These are phyloP conservation scores for Buathra laborator DNA, from an alignment of 2,888 invertebrate species.

Conservation along the genomic window DNA sequence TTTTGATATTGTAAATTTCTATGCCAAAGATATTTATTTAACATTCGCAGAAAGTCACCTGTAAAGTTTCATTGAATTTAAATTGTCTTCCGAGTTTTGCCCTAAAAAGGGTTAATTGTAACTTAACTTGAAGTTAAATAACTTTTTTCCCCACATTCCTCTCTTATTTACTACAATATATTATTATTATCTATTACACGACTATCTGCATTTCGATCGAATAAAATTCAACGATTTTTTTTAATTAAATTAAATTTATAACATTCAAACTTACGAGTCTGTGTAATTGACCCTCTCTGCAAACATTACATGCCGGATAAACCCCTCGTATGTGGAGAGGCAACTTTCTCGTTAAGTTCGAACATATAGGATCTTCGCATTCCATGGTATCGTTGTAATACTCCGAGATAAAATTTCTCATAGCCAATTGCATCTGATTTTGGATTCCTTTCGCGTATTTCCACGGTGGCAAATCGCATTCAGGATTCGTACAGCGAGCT, in stretches of 20 bases:
- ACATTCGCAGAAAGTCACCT: too few relatives aligned
- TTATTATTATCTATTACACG: too few relatives aligned
- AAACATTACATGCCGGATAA: slow-evolving; percentile 91
- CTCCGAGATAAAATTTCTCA: slow-evolving; percentile 89
- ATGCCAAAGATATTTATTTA: too few relatives aligned
- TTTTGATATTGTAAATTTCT: too few relatives aligned
- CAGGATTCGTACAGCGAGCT: slow-evolving; percentile 90
- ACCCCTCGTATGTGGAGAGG: slow-evolving; percentile 87
- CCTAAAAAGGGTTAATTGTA: too few relatives aligned
- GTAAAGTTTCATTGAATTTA: too few relatives aligned
- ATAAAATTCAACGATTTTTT: too few relatives aligned
- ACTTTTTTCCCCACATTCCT: not conserved
- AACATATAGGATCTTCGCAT: slow-evolving; percentile 96
- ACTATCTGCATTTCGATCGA: too few relatives aligned
- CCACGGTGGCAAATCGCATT: slow-evolving; percentile 89
- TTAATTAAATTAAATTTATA: too few relatives aligned
- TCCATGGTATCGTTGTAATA: slow-evolving; percentile 94
- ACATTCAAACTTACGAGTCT: slow-evolving; percentile 85
- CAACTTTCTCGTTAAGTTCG: slow-evolving; percentile 89
- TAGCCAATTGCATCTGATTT: slow-evolving; percentile 90
- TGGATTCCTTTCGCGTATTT: slow-evolving; percentile 90
- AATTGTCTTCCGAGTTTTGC: too few relatives aligned
- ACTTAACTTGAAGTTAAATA: not conserved
- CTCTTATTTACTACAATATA: not conserved
- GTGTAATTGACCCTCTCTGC: slow-evolving; percentile 91